Evolutionary conservation across 2,113 vertebrate species (phyloP), one percentile per base, ranked within the genome.

Genomic region (Pelecanus crispus): DNA sequence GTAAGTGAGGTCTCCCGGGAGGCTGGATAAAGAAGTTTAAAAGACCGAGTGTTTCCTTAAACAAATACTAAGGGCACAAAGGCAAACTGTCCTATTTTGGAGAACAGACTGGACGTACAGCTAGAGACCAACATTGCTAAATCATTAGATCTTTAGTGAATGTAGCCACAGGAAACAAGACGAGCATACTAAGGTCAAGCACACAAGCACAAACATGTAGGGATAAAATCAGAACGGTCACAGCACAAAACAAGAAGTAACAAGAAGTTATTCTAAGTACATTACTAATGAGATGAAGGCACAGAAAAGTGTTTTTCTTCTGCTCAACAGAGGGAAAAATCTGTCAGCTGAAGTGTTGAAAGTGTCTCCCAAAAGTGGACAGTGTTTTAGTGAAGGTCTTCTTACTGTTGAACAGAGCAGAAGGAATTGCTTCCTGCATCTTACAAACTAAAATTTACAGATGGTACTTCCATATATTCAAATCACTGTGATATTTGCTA

Each of bases 31-130:
- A 80, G 34, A n/a, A 53, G 9, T 70, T 88, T 77, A 68, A 79
- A 92, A 63, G 20, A 80, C 78, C 0, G 0, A 93, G n/a, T 82
- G 59, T 93, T 96, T 93, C 86, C 92, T 90, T 95, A 66, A 68
- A 85, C 92, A 96, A 86, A 73, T 77, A 82, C 40, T 82, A 38
- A 83, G 40, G 63, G 50, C 74, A 92, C 70, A 95, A 96, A 96
- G 62, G 62, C 90, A 93, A 97, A 93, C 81, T 96, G 94, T 97
- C 95, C 74, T 86, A 19, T 95, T 95, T 94, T 96, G 92, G 95
- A 96, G 87, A 95, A 95, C 40, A 68, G 58, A 58, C 70, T 96
- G 62, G 59, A 96, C 95, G 92, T 87, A 93, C 78, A 96, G 70
- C 92, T 96, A 95, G 66, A 82, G 78, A 93, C 31, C 58, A 91